Base-by-base conservation (phyloP, 1,140 invertebrate species). In the Hyposmocoma kahamanoa region DNA sequence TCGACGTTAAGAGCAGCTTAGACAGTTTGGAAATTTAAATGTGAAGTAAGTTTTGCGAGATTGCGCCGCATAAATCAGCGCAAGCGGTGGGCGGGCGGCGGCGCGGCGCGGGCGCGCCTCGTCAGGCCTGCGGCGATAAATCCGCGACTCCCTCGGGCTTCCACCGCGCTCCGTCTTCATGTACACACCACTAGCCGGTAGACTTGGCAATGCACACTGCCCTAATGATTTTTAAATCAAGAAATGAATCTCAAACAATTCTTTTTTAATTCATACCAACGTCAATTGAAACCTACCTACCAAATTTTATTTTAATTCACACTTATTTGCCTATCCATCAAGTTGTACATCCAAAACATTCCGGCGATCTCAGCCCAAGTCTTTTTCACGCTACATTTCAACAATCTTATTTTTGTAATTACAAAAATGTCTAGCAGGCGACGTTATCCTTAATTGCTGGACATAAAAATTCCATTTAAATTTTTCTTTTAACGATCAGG, bases 391-490 rank as follows among this genome's bases (percentile, higher is more conserved):
- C 79, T 85, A 85, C 82, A 85, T 85, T 85, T 85, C 80, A 75
- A 76, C 78, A 84, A 84, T 84, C 82, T 83, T 85, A 85, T 85
- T 85, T 85, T 85, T 82, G 82, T 85, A 85, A 85, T 85, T 85
- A 85, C 79, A 84, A 85, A 84, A 85, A 85, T 84, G 82, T 85
- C 82, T 82, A 81, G 71, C 75, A 81, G 76, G 65, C 82, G 72
- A 79, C 82, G 77, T 85, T 85, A 85, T 84, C 82, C 80, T 85
- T 85, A 85, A 85, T 85, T 85, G 80, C 77, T 82, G 76, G 71
- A 85, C 82, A 85, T 85, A 85, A 85, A 85, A 85, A 85, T 85
- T 85, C 82, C 82, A 85, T 85, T 85, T 81, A 84, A 85, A 85
- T 85, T 85, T 85, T 76, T 78, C 68, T 82, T 85, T 85, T 85